Evolutionary conservation across 2,888 invertebrate genomes (phyloP), one percentile per base, ranked within the genome.

Genomic region (Neria commutata): DNA sequence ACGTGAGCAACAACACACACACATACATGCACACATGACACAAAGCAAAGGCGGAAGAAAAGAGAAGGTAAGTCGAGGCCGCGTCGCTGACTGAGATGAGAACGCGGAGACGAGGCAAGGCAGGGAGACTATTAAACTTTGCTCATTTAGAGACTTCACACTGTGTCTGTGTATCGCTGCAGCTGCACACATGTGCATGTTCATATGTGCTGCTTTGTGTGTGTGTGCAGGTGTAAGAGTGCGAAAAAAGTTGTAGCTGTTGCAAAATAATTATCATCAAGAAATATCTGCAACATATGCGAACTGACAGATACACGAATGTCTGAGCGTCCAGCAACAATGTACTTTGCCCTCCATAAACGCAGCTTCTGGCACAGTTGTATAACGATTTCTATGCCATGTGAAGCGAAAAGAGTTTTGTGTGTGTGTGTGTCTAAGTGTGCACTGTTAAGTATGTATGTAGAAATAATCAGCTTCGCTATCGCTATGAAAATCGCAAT

Each of bases 251-350:
- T 58, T 53, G 29, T 53, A 53, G 48, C 48, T 58, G 34, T 33
- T 49, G 11, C 29, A 42, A 50, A 50, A 42, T 42, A 50, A 56
- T 56, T 56, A 56, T 50, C 50, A 56, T 50, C 42, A 56, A 50
- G 45, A 56, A 56, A 56, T 40, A 19, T 40, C 40, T 56, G 16
- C 25, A 54, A 54, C 50, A 50, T 50, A 50, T 50, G 50, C 34
- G 50, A 50, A 50, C 21, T 50, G n/a, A n/a, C n/a, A n/a, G n/a
- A n/a, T n/a, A n/a, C n/a, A n/a, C n/a, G n/a, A n/a, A n/a, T n/a
- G n/a, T n/a, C n/a, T n/a, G n/a, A n/a, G n/a, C n/a, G n/a, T n/a
- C n/a, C n/a, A n/a, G n/a, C n/a, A n/a, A n/a, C n/a, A n/a, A n/a
- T n/a, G n/a, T n/a, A n/a, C n/a, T n/a, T n/a, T n/a, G n/a, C n/a